Percentiles rank a stretch among this genome's conserved stretches.
Conservation (phyloP, 2,797 vertebrate species). For the Cyclopterus lumpus region DNA sequence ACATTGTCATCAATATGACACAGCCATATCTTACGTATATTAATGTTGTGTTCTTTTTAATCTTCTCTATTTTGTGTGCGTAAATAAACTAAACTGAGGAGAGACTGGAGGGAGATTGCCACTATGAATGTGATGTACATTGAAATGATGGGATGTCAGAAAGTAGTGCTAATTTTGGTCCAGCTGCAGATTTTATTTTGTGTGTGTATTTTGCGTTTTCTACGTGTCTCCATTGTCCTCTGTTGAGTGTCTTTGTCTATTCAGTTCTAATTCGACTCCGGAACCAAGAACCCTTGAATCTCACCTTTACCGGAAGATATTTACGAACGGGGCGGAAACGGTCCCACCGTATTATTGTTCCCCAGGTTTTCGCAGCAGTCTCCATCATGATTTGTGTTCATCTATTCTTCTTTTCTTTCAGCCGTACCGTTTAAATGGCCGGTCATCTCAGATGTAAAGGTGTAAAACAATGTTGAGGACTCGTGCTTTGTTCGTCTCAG, state of each 20-base stretch:
- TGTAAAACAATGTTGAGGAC: background rate
- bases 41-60: too few relatives aligned
- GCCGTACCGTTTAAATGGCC: rapidly evolving
- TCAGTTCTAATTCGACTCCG: background rate
- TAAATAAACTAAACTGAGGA: background rate
- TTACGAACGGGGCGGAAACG: constrained; percentile 65
- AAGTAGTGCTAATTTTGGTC: background rate
- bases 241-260: background rate
- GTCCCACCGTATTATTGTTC: constrained; percentile 68
- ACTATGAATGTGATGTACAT: background rate
- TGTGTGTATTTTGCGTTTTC: background rate
- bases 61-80: background rate
- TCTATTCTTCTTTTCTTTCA: background rate
- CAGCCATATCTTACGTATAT: too few relatives aligned
- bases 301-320: constrained; percentile 14
- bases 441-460: rapidly evolving
- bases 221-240: background rate
- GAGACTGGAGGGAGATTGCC: background rate
- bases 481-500: background rate
- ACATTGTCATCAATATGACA: too few relatives aligned
- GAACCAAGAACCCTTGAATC: background rate
- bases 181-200: background rate
- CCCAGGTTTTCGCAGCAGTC: background rate
- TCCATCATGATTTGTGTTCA: background rate
- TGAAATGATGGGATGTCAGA: background rate